These are phyloP conservation scores for Morbakka virulenta DNA, from an alignment of 30 jellyfish, hydroid and myxozoan species.

Conservation along the genomic window DNA sequence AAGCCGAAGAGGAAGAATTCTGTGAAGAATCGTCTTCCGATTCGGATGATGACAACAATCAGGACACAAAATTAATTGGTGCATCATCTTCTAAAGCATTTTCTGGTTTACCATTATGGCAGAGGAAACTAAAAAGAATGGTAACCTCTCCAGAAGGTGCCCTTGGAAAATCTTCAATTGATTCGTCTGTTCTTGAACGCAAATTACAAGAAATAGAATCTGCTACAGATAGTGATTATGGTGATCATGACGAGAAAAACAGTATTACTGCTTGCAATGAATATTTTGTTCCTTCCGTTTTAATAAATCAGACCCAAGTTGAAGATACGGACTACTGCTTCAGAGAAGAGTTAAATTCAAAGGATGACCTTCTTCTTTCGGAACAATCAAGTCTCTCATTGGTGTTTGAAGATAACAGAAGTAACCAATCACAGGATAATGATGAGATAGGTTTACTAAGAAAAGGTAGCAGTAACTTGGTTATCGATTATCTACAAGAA, in stretches of 20 bases:
- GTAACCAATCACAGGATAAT: too few relatives aligned
- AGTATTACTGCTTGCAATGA: neutral
- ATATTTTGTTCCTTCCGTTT: too few relatives aligned
- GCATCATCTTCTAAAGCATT: slow-evolving; percentile 17
- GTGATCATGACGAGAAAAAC: neutral
- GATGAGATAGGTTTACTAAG: too few relatives aligned
- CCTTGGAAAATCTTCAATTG: slow-evolving; percentile 36
- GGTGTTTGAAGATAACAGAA: too few relatives aligned
- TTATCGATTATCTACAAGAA: too few relatives aligned
- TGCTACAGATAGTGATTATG: slow-evolving; percentile 6
- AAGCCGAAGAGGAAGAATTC: neutral
- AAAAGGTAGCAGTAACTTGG: too few relatives aligned
- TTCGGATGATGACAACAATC: slow-evolving; percentile 44
- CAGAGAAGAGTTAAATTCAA: too few relatives aligned
- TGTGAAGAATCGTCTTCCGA: slow-evolving; percentile 27
- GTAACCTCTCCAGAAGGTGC: slow-evolving; percentile 38
- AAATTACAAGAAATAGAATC: slow-evolving; percentile 18
- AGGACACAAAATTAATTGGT: slow-evolving; percentile 8
- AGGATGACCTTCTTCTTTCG: too few relatives aligned
- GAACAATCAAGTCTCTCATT: too few relatives aligned
- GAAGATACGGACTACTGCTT: too few relatives aligned
- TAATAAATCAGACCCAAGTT: too few relatives aligned
- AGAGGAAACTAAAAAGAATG: slow-evolving; percentile 46
- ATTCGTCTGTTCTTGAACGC: slow-evolving; percentile 44
- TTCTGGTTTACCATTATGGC: slow-evolving; percentile 77